phyloP scores from a whole-genome alignment of 2,888 invertebrate genomes.

The Sesia bembeciformis region DNA sequence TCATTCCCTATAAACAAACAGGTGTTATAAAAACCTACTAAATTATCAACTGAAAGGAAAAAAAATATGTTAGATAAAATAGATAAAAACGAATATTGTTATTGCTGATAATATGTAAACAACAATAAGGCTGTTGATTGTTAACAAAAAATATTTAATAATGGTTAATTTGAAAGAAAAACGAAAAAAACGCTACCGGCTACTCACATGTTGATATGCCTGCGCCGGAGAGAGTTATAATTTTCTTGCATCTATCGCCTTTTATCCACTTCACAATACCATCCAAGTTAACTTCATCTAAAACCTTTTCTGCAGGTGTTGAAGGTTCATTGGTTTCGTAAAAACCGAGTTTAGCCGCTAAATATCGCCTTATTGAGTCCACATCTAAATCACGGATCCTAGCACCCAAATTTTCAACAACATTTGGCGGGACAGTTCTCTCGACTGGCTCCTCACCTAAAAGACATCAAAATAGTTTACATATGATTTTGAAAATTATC shows the following conservation, averaged over 20 bases:
- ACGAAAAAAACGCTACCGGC: too few species aligned
- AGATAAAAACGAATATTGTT: too few species aligned
- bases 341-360: constrained; percentile 78
- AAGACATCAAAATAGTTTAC: constrained; percentile 12
- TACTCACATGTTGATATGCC: constrained; percentile 95
- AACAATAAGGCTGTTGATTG: too few species aligned
- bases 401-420: constrained; percentile 41
- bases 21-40: too few species aligned
- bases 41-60: too few species aligned
- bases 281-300: constrained; percentile 82
- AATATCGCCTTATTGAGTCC: constrained; percentile 77
- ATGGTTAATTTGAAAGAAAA: too few species aligned
- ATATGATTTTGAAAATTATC: constrained; percentile 1
- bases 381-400: constrained; percentile 69
- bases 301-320: constrained; percentile 54
- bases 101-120: too few species aligned
- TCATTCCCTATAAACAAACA: too few species aligned
- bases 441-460: constrained; percentile 41
- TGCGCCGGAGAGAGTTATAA: constrained; percentile 96
- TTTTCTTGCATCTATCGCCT: constrained; percentile 83
- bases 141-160: too few species aligned
- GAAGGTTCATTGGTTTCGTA: constrained; percentile 55
- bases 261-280: constrained; percentile 87
- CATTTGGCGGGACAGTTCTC: constrained; percentile 51
- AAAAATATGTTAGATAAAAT: too few species aligned